Evolutionary conservation across 2,113 vertebrate species (phyloP).

Genomic region (Mesoclemmys tuberculata): DNA sequence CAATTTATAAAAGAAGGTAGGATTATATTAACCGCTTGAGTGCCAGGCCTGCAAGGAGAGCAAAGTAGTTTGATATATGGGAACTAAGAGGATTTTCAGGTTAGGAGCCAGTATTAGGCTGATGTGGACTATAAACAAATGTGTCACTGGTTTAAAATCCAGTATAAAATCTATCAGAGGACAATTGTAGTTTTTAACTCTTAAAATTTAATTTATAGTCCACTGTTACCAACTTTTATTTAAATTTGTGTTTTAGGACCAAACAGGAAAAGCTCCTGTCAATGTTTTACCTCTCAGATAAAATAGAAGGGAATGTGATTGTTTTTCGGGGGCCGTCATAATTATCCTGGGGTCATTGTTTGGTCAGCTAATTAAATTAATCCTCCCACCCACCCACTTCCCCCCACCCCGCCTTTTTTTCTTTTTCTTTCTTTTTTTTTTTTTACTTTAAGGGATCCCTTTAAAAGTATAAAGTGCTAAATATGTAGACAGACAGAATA

Average conservation of each 20-base stretch:
- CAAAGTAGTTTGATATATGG: rapidly evolving
- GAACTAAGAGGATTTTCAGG: not conserved
- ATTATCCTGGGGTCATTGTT: not conserved
- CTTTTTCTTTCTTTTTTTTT: no score
- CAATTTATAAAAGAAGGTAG: not conserved
- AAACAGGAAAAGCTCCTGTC: not conserved
- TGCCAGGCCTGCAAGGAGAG: not conserved
- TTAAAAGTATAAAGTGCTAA: not conserved
- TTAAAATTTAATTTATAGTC: not conserved
- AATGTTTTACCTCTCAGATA: not conserved
- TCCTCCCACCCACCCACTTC: not conserved
- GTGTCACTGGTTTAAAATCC: not conserved
- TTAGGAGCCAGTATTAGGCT: rapidly evolving
- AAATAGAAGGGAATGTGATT: not conserved
- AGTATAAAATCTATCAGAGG: not conserved
- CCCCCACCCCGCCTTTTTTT: no score
- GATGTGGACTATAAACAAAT: not conserved
- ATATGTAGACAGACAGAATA: not conserved
- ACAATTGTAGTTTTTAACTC: not conserved
- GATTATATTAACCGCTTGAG: rapidly evolving
- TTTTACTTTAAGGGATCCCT: not conserved
- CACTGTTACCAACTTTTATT: not conserved
- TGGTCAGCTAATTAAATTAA: not conserved
- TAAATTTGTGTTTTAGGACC: not conserved
- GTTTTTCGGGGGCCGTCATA: not conserved